phyloP scores from a whole-genome alignment of 2,888 invertebrate genomes.

The Drosophila greeni region DNA sequence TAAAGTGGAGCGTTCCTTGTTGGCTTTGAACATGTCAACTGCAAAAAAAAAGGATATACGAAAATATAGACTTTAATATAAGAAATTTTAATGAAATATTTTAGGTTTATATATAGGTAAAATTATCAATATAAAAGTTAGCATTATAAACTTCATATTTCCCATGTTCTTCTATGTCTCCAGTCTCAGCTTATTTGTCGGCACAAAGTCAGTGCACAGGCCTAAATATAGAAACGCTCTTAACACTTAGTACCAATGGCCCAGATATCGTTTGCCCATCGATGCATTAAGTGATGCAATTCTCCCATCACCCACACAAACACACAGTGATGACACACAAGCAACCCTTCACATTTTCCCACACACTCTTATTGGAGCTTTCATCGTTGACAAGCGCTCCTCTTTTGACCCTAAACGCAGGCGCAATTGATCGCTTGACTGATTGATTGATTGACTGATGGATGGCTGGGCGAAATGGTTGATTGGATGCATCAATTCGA shows the following conservation, averaged over 20 bases:
- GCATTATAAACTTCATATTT: not conserved
- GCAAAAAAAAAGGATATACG: constrained; percentile 37
- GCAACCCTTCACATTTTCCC: constrained; percentile 11
- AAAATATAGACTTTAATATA: not conserved
- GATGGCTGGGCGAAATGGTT: constrained; percentile 29
- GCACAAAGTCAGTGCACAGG: constrained; percentile 21
- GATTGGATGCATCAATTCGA: constrained; percentile 46
- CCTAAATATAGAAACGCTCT: constrained; percentile 44
- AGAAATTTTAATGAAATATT: not conserved
- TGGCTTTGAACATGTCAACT: constrained; percentile 64
- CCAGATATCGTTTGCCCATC: constrained; percentile 45
- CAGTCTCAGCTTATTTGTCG: constrained; percentile 6
- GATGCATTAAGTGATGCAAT: constrained; percentile 58
- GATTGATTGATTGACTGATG: constrained; percentile 59
- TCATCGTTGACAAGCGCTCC: constrained; percentile 55
- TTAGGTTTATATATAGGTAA: not conserved
- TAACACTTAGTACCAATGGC: constrained; percentile 56
- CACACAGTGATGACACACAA: constrained; percentile 7
- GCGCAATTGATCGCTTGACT: constrained; percentile 47
- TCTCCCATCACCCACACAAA: constrained; percentile 18
- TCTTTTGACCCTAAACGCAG: constrained; percentile 56
- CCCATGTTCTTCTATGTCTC: not conserved
- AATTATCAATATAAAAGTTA: not conserved
- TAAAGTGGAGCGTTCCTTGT: constrained; percentile 38
- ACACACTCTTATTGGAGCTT: constrained; percentile 14